Evolutionary conservation across 2,888 invertebrate genomes (phyloP), one percentile per base, ranked within the genome.

Genomic region (Dasypolia templi): DNA sequence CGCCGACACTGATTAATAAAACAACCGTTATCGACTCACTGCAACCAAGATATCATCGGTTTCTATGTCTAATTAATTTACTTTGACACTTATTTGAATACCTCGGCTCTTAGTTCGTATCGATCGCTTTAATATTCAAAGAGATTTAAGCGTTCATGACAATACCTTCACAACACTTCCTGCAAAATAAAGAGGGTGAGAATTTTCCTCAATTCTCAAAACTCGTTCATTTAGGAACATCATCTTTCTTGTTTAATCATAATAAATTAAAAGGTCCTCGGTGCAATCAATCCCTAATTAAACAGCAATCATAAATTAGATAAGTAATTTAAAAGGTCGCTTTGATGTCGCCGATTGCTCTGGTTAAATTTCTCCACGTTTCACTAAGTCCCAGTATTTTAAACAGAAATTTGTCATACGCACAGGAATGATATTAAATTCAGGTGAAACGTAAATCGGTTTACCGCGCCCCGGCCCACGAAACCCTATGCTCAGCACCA

Each of bases 1-100:
- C 90, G 86, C 89, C 90, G 89, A 86, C 92, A 87, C 92, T 93
- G 94, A 95, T 95, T 95, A 95, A 94, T 95, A 95, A 95, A 95
- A 94, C 93, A 93, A 93, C 91, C 91, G 89, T 89, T 91, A 93
- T 92, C 91, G 92, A 87, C 88, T 89, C 81, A 77, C 86, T 92
- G 92, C 93, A 93, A 91, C 91, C 89, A 87, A 92, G 91, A 92
- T 93, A 92, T 92, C 90, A 90, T 90, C 88, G 88, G 81, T 87
- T 87, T 88, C 86, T 81, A 91, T 91, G 90, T 92, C 90, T 91
- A 91, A 92, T 92, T 87, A 91, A 92, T 91, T 90, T 89, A 92
- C 88, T 91, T 81, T 79, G 77, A 72, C 77, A 66, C 53, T 26
- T 32, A 53, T 39, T 14, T 59, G 67, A 70, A 72, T 72, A 80